Conservation (phyloP, 2,797 vertebrate species). For the Tiaroga cobitis region DNA sequence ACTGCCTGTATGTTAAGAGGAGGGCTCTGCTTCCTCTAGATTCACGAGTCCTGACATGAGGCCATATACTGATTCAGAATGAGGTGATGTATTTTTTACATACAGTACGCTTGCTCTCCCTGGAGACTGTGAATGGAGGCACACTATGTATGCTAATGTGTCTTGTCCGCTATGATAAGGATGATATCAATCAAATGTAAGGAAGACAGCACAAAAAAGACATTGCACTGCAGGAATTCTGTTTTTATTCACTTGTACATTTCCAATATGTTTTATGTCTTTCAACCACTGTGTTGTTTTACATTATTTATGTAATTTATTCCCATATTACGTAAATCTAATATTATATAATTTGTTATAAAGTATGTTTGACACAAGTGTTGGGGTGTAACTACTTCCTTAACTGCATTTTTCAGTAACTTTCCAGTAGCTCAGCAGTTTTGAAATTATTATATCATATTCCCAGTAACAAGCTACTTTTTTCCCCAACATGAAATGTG, state of each 20-base stretch:
- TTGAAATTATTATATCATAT: background rate
- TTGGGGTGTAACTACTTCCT: background rate
- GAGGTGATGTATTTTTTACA: constrained; percentile 46
- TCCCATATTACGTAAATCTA: constrained; percentile 25
- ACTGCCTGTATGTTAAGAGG: background rate
- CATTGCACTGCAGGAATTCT: constrained; percentile 8
- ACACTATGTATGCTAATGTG: constrained; percentile 66
- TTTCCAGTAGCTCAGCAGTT: background rate
- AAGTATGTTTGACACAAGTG: constrained; percentile 4
- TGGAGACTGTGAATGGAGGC: constrained; percentile 41
- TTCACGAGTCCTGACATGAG: background rate
- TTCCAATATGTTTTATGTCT: background rate
- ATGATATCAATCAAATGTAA: constrained; percentile 52
- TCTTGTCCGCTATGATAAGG: constrained; percentile 60
- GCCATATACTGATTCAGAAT: constrained; percentile 30
- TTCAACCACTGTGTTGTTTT: constrained; percentile 16
- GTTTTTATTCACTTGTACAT: background rate
- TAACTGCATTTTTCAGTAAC: constrained; percentile 1
- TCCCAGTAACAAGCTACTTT: background rate
- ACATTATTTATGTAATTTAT: constrained; percentile 18
- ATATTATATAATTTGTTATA: constrained; percentile 30
- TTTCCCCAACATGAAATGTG: background rate
- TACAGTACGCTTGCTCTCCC: constrained; percentile 39
- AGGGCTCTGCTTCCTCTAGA: background rate
- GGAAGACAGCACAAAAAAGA: constrained; percentile 43